A percentile compares a stretch with the other conserved stretches of the same genome.
phyloP scores from a whole-genome alignment of 2,797 vertebrate species.

The Erethizon dorsatum region DNA sequence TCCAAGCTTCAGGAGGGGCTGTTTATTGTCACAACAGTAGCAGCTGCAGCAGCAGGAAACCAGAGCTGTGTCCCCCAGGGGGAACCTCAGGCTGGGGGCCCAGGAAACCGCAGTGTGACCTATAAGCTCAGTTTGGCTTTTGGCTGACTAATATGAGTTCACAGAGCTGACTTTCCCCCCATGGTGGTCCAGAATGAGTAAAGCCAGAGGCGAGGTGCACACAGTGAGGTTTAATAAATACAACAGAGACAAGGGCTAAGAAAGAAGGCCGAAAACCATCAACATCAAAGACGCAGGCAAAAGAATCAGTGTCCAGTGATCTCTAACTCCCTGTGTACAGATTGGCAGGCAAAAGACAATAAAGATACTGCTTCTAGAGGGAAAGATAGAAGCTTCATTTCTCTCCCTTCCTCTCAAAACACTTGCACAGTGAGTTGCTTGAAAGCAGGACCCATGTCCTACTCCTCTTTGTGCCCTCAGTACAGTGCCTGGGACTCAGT shows the following conservation, averaged over 20 bases:
- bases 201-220: constrained; percentile 10
- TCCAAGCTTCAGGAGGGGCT: neutral
- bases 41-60: constrained; percentile 51
- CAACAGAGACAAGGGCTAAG: neutral
- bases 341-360: neutral
- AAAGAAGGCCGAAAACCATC: neutral
- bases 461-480: neutral
- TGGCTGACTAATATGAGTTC: constrained; percentile 9
- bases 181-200: neutral
- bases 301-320: neutral
- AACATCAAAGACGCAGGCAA: neutral
- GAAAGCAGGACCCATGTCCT: neutral
- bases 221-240: constrained; percentile 55
- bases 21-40: neutral
- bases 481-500: neutral
- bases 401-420: constrained; percentile 8
- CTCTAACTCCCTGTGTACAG: neutral
- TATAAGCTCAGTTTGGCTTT: constrained; percentile 17
- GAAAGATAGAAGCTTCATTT: neutral
- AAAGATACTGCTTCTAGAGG: neutral
- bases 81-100: neutral
- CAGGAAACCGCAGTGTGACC: constrained; percentile 60
- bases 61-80: neutral
- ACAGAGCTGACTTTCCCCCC: neutral
- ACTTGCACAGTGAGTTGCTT: neutral